These are phyloP conservation scores for Folsomia candida DNA, from an alignment of 2,888 invertebrate species.

Conservation along the genomic window DNA sequence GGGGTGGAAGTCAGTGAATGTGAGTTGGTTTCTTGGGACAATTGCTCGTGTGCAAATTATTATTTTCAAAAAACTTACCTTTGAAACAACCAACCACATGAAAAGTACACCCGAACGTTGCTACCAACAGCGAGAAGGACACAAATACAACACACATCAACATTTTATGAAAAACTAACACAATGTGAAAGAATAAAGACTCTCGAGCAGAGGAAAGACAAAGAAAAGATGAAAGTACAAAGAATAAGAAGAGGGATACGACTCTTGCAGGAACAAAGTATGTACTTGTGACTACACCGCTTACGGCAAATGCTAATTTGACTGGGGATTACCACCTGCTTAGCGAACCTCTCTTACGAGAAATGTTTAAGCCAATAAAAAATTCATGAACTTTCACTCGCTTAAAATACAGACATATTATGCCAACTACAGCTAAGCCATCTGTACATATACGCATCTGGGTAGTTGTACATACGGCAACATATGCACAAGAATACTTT, in stretches of 20 bases:
- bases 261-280: too few species aligned
- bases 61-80: constrained; percentile 61
- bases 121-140: constrained; percentile 54
- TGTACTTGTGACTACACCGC: too few species aligned
- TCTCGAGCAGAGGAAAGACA: not conserved
- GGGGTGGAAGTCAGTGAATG: not conserved
- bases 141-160: constrained; percentile 36
- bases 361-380: not conserved
- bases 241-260: not conserved
- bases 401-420: too few species aligned
- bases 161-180: not conserved
- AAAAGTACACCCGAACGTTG: constrained; percentile 79
- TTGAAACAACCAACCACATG: constrained; percentile 81
- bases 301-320: not conserved
- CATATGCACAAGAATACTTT: too few species aligned
- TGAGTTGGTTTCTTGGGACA: not conserved
- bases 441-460: too few species aligned
- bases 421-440: too few species aligned
- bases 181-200: not conserved
- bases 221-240: constrained; percentile 11
- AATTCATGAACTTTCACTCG: not conserved
- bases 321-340: not conserved
- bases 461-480: too few species aligned
- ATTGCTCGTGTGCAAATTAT: too few species aligned
- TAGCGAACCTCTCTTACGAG: not conserved